These are phyloP conservation scores for Lycia hirtaria DNA, from an alignment of 2,888 invertebrate genomes.

Conservation along the genomic window DNA sequence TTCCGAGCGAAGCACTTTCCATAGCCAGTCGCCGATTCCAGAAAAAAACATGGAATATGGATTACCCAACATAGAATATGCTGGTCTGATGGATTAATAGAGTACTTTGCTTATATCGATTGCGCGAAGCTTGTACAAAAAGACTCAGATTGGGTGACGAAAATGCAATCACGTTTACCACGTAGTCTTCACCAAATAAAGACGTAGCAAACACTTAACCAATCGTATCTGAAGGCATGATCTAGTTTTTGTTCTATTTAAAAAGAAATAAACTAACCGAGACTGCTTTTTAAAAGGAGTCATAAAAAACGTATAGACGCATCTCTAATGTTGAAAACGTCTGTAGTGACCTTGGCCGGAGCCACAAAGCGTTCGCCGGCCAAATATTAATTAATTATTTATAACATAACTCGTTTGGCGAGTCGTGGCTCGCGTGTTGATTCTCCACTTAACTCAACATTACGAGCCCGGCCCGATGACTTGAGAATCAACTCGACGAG, in stretches of 20 bases:
- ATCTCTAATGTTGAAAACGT: constrained; percentile 53
- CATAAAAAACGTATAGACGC: constrained; percentile 47
- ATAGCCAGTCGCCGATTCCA: too few relatives aligned
- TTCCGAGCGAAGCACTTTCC: too few relatives aligned
- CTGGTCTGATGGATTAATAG: too few relatives aligned
- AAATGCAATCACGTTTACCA: too few relatives aligned
- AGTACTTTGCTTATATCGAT: too few relatives aligned
- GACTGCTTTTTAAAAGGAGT: constrained; percentile 28
- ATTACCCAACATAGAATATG: too few relatives aligned
- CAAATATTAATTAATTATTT: constrained; percentile 81
- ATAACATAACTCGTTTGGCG: constrained; percentile 75
- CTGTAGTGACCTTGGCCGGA: constrained; percentile 64
- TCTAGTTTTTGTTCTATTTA: constrained; percentile 21
- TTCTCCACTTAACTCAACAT: constrained; percentile 55
- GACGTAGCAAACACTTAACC: background rate
- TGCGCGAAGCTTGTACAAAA: too few relatives aligned
- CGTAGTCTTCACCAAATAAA: too few relatives aligned
- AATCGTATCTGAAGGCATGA: constrained; percentile 5
- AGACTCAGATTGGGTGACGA: too few relatives aligned
- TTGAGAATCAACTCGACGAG: constrained; percentile 37
- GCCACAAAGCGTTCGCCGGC: constrained; percentile 72
- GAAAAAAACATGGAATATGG: too few relatives aligned
- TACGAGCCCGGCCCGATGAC: constrained; percentile 30
- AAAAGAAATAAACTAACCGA: constrained; percentile 22
- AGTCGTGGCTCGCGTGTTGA: constrained; percentile 68